A percentile compares a stretch with the other conserved stretches of the same genome.
Evolutionary conservation across 2,113 vertebrate genomes (phyloP).

Genomic region (Gallinago jamesoni): DNA sequence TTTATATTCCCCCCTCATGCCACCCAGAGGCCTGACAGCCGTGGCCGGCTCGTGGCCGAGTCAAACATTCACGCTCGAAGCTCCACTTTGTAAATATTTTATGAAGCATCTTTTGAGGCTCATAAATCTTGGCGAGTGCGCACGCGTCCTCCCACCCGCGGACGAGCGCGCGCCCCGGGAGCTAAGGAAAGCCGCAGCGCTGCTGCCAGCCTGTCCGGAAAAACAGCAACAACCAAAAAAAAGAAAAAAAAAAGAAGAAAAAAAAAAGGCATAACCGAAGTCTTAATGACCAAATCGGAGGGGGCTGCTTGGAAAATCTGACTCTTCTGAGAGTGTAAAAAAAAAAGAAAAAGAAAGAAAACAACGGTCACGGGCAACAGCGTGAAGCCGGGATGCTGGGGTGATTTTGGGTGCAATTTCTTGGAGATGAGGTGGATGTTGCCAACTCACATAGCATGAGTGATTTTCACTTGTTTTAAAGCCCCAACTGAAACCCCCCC

Average conservation of each 20-base stretch:
- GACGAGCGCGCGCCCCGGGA: background rate
- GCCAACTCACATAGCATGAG: rapidly evolving
- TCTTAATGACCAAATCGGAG: background rate
- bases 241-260: background rate
- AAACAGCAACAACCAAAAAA: background rate
- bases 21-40: constrained; percentile 61
- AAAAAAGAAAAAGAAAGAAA: background rate
- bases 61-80: background rate
- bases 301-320: background rate
- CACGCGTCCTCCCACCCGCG: background rate
- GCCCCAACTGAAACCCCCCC: background rate
- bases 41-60: background rate
- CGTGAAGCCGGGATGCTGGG: background rate
- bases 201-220: background rate
- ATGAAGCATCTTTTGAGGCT: constrained; percentile 61
- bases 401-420: background rate
- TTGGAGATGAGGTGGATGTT: background rate
- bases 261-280: background rate
- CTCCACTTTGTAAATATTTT: constrained; percentile 68
- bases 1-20: constrained; percentile 55
- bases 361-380: rapidly evolving
- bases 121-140: constrained; percentile 8
- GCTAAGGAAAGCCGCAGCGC: background rate
- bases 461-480: background rate
- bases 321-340: background rate